These are phyloP conservation scores for Tipula unca DNA, from an alignment of 2,888 invertebrate genomes.

Conservation along the genomic window DNA sequence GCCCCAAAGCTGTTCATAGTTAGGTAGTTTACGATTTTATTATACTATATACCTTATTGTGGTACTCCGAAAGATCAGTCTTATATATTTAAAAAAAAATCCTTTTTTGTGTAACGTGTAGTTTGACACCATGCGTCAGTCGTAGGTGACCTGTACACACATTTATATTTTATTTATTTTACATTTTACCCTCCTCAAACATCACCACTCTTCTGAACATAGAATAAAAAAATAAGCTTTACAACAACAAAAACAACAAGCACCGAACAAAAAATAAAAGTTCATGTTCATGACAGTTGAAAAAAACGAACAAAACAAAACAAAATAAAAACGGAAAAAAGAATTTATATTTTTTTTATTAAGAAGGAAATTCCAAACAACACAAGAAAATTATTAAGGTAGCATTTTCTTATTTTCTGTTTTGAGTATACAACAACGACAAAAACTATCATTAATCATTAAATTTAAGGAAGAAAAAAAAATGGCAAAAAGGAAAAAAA, in stretches of 20 bases:
- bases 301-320: neutral
- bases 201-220: neutral
- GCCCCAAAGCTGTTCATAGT: too few relatives aligned
- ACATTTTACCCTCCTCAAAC: neutral
- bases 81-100: too few relatives aligned
- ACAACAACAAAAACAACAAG: neutral
- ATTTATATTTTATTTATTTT: too few relatives aligned
- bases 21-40: too few relatives aligned
- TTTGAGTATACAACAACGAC: neutral
- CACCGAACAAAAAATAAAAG: too few relatives aligned
- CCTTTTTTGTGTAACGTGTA: too few relatives aligned
- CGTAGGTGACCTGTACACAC: too few relatives aligned
- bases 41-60: too few relatives aligned
- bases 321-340: too few relatives aligned
- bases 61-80: too few relatives aligned
- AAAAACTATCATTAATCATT: conserved; percentile 8
- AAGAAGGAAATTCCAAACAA: neutral
- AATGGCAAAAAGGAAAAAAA: neutral
- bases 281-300: conserved; percentile 14
- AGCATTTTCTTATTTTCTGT: neutral
- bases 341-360: neutral
- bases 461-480: neutral
- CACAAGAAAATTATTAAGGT: neutral
- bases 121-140: too few relatives aligned
- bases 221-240: neutral